Conservation (phyloP, 64 coral and sea anemone genomes). For the Stichodactyla helianthus region DNA sequence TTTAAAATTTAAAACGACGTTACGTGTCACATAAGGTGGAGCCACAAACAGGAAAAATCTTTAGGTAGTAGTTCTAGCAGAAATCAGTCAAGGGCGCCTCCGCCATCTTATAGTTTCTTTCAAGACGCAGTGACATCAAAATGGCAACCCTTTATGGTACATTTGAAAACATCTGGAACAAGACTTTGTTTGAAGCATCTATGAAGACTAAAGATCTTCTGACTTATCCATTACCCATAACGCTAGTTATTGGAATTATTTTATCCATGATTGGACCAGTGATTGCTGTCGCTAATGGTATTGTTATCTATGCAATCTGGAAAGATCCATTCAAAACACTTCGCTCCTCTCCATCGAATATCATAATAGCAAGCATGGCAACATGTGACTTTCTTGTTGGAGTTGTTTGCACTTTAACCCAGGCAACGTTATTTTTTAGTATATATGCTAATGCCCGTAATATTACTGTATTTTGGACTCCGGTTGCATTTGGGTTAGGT, state of each 20-base stretch:
- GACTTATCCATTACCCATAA: not conserved
- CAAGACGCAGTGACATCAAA: not conserved
- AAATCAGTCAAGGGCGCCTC: not conserved
- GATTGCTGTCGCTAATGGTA: slow-evolving; percentile 9
- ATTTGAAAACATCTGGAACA: not conserved
- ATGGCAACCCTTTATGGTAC: not conserved
- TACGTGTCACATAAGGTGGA: too few relatives aligned
- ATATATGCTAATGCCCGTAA: not conserved
- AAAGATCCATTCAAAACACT: slow-evolving; percentile 53
- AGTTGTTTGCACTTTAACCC: slow-evolving; percentile 4
- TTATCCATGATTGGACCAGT: not conserved
- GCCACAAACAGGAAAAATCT: not conserved
- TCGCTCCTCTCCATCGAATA: slow-evolving; percentile 29
- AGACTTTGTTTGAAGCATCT: not conserved
- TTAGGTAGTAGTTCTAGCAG: not conserved
- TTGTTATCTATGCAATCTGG: slow-evolving; percentile 41
- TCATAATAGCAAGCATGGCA: slow-evolving; percentile 34
- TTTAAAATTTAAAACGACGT: too few relatives aligned
- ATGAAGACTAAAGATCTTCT: not conserved
- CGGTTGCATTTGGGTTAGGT: not conserved
- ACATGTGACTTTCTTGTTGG: slow-evolving; percentile 41
- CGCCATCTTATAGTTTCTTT: not conserved
- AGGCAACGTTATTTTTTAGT: not conserved
- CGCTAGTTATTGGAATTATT: not conserved
- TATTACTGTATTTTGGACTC: not conserved